Evolutionary conservation across 2,113 vertebrate genomes (phyloP), one percentile per base, ranked within the genome.

Genomic region (Mirza zaza): DNA sequence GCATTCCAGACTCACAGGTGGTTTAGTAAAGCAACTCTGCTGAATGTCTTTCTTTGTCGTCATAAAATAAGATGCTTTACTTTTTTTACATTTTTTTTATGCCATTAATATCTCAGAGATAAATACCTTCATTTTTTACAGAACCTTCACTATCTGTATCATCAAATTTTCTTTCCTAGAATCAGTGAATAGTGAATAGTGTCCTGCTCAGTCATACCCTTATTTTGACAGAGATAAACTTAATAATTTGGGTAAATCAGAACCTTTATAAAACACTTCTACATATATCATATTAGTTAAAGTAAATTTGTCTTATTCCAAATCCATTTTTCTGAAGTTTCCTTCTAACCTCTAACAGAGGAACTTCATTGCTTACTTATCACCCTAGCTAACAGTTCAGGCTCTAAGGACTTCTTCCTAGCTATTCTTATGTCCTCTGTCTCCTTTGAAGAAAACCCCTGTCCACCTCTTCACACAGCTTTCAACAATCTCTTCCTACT

Each of bases 1-100:
- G 27, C 71, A 55, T 63, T 81, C 70, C 29, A 90, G 84, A 67
- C 42, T 68, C 25, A 52, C 25, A 93, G 79, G 15, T 36, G 8
- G 34, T 68, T 80, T 83, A 11, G 15, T 11, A 77, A 59, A 90
- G 10, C 50, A 70, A 55, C 48, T 92, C 83, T 75, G 34, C 36
- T 13, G 2, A 96, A 65, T 92, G 39, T 77, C 81, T 90, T 91
- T 90, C 76, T 95, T 95, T 15, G 1, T 96, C 71, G 71, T 76
- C 70, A 14, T 90, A 87, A 85, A 73, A 84, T 13, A 94, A 23
- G 77, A 87, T 94, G 25, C 21, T 77, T 85, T 68, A 12, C 12
- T 17, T 68, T n/a, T n/a, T 9, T 32, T 50, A 7, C 45, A 7
- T 36, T n/a, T 12, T 8, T 39, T 32, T 82, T 42, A 63, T 84